phyloP scores from a whole-genome alignment of 2,113 vertebrate genomes.

The Halcyon senegalensis region DNA sequence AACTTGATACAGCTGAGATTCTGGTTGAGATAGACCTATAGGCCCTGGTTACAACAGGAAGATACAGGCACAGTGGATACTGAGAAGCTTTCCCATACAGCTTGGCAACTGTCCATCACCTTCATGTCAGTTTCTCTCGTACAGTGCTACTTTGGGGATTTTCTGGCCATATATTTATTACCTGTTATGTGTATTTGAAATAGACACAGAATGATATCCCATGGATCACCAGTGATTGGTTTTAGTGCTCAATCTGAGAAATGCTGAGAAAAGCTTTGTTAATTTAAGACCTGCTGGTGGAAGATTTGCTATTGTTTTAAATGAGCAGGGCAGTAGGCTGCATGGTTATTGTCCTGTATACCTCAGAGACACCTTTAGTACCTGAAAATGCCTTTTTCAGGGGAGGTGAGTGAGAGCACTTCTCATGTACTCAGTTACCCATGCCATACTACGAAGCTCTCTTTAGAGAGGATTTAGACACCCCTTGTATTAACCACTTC shows the following conservation, averaged over 20 bases:
- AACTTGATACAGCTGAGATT: background rate
- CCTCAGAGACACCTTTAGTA: background rate
- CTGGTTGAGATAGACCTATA: background rate
- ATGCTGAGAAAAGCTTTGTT: background rate
- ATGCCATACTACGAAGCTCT: background rate
- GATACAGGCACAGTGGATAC: background rate
- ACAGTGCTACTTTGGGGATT: background rate
- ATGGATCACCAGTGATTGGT: background rate
- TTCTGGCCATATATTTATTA: background rate
- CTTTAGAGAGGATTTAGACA: background rate
- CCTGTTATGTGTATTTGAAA: background rate
- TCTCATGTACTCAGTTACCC: background rate
- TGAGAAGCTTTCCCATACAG: background rate
- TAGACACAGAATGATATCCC: background rate
- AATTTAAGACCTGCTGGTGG: background rate
- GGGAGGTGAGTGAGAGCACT: background rate
- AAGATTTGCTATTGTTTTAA: background rate
- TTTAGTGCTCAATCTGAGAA: background rate
- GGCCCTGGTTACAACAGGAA: accelerated
- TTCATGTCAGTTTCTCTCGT: background rate
- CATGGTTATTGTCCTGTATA: background rate
- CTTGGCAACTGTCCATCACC: background rate
- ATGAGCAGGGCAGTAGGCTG: background rate
- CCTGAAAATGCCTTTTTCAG: background rate
- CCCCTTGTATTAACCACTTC: background rate